phyloP scores from a whole-genome alignment of 2,888 invertebrate species.

The Nomada lathburiana region DNA sequence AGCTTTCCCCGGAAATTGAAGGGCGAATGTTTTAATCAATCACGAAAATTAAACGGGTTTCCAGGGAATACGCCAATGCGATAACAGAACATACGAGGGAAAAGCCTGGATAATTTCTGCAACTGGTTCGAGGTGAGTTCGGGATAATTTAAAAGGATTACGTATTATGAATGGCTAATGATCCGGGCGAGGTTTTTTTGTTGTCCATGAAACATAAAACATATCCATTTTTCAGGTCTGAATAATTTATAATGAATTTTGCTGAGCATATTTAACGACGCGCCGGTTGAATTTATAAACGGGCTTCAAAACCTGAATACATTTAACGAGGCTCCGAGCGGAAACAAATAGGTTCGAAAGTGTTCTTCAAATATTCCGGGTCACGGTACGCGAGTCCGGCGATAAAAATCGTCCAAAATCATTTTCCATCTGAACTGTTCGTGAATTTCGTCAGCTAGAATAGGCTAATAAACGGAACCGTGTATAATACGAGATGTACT shows the following conservation, averaged over 20 bases:
- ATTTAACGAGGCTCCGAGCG: neutral
- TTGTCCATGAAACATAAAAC: conserved; percentile 15
- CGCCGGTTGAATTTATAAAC: neutral
- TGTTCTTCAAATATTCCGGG: too few species aligned
- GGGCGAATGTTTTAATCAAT: too few species aligned
- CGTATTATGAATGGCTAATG: conserved; percentile 37
- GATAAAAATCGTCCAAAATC: too few species aligned
- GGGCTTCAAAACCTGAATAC: conserved; percentile 12
- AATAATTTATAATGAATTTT: conserved; percentile 30
- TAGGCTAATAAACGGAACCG: conserved; percentile 2
- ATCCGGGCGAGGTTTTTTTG: conserved; percentile 17
- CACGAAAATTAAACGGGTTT: conserved; percentile 39
- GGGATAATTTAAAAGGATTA: conserved; percentile 43
- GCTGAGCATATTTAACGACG: conserved; percentile 13
- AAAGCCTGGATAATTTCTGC: conserved; percentile 32
- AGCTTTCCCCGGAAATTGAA: too few species aligned
- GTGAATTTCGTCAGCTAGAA: too few species aligned
- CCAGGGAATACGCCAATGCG: conserved; percentile 41
- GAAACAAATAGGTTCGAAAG: too few species aligned
- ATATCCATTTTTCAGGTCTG: neutral
- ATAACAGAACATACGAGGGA: conserved; percentile 35
- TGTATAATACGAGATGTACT: neutral
- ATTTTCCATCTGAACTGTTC: too few species aligned
- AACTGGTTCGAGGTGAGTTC: neutral
- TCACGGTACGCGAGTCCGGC: too few species aligned